Evolutionary conservation across 2,113 vertebrate genomes (phyloP).

Genomic region (Gallinago jamesoni): DNA sequence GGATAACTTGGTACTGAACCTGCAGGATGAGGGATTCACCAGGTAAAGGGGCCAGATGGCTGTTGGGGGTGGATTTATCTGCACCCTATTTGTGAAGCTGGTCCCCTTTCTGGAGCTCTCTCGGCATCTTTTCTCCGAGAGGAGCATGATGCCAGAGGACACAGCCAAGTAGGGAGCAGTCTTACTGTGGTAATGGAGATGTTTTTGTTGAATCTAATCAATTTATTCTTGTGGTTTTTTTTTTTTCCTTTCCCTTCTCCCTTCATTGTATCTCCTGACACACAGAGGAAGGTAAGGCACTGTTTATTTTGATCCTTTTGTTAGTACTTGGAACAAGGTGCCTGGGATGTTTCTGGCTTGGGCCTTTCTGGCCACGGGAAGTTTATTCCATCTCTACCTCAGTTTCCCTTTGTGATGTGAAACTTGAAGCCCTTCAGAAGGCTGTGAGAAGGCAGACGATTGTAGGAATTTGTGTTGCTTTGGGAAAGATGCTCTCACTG

Average conservation of each 20-base stretch:
- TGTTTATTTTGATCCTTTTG: neutral
- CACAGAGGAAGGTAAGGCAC: slow-evolving; percentile 78
- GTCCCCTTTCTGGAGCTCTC: neutral
- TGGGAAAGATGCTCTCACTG: neutral
- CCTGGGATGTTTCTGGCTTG: neutral
- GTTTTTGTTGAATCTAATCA: neutral
- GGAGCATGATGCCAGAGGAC: neutral
- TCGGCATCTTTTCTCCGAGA: neutral
- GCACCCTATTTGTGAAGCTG: neutral
- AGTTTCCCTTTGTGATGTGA: neutral
- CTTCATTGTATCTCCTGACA: neutral
- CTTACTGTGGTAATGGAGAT: neutral
- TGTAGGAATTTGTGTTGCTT: neutral
- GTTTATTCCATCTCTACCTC: neutral
- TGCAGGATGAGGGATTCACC: slow-evolving; percentile 87
- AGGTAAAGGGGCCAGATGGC: slow-evolving; percentile 70
- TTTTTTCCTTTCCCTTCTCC: neutral
- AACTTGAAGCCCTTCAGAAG: neutral
- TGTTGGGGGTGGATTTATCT: neutral
- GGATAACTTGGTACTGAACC: slow-evolving; percentile 90
- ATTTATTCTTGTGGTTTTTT: neutral
- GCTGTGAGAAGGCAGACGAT: neutral
- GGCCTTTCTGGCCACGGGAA: neutral
- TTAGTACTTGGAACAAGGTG: neutral
- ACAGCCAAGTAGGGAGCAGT: neutral